Percentiles rank a stretch among this genome's conserved stretches.
Evolutionary conservation across 2,797 vertebrate genomes (phyloP).

Genomic region (Alosa sapidissima): DNA sequence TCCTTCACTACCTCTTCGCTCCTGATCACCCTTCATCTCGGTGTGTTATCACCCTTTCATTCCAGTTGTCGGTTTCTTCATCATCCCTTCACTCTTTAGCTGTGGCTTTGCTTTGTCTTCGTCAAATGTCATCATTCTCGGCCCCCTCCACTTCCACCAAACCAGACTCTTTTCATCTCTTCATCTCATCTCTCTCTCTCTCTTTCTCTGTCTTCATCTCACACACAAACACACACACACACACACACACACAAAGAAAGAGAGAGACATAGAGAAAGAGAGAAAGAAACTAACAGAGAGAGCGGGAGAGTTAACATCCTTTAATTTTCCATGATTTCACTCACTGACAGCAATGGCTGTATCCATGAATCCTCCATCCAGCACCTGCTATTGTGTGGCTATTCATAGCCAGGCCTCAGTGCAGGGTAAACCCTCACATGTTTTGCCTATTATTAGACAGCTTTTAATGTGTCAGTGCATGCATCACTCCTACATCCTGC

Average conservation of each 20-base stretch:
- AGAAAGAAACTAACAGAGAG: not conserved
- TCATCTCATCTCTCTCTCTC: conserved; percentile 7
- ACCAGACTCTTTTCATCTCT: not conserved
- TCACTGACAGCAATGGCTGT: not conserved
- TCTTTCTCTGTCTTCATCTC: conserved; percentile 5
- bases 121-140: conserved; percentile 17
- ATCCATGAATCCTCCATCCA: not conserved
- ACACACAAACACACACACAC: conserved; percentile 1
- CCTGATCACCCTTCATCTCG: conserved; percentile 21
- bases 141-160: not conserved
- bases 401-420: not conserved
- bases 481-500: not conserved
- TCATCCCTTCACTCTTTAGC: conserved; percentile 19
- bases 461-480: not conserved
- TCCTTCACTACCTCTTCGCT: conserved; percentile 40
- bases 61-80: not conserved
- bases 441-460: not conserved
- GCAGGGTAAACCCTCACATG: not conserved
- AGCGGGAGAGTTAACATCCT: not conserved
- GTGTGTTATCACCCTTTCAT: conserved; percentile 18
- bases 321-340: not conserved
- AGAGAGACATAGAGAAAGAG: not conserved
- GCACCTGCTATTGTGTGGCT: not conserved
- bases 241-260: not conserved
- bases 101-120: conserved; percentile 13